Evolutionary conservation across 2,797 vertebrate species (phyloP), one percentile per base, ranked within the genome.

Genomic region (Urocyon cinereoargenteus): DNA sequence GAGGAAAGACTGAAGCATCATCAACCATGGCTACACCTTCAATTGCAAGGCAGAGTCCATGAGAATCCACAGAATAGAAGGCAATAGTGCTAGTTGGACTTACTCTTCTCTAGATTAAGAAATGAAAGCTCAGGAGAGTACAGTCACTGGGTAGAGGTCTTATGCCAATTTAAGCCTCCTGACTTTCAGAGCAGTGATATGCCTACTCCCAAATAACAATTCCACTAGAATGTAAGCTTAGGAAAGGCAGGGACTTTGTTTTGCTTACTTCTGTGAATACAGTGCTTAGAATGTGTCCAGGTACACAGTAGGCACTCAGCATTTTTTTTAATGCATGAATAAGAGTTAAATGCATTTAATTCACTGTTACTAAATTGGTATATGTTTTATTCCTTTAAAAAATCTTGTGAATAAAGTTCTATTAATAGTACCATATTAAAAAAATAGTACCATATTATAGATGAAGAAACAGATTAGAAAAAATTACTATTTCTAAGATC

Each of bases 351-450:
- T 96, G 90, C 88, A 21, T 51, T 94, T 85, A 86, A 6, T 51
- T 92, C 83, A 49, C 18, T 68, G 45, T 68, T 83, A 75, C 6
- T 91, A 93, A 83, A 8, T 72, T 49, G 14, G 15, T 57, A 2
- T 8, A 81, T 57, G 3, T 28, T 93, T 94, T 64, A 96, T 72
- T 36, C 82, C 13, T 5, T 79, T 72, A 57, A 86, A 95, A 93
- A 91, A 24, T 3, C 18, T n/a, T 83, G 4, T 34, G 19, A 90
- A 77, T 92, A 45, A 57, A 51, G 3, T 73, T 78, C 14, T 90
- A 11, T 72, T 40, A 64, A 40, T 57, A 81, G 2, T 62, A 61
- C 10, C 12, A 92, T 51, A 5, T 51, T 86, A 68, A n/a, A n/a
- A n/a, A n/a, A 64, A 40, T 57, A 81, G 2, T 62, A 61, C 10